Evolutionary conservation across 2,113 vertebrate genomes (phyloP).

Genomic region (Argyrosomus japonicus): DNA sequence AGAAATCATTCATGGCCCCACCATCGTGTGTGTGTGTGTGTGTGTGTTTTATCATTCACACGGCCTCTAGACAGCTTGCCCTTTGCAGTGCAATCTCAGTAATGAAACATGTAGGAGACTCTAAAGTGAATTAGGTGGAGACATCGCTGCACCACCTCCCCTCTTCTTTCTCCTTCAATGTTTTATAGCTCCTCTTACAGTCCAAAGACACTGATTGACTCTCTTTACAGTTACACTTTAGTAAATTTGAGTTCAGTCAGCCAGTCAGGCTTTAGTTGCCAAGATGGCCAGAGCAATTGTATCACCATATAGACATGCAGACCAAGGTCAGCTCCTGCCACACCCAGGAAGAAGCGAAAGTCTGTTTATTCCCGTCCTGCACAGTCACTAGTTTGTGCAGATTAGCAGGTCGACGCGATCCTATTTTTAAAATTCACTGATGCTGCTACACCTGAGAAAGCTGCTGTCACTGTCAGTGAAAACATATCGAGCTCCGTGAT

Average conservation of each 20-base stretch:
- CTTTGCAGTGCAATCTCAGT: conserved; percentile 70
- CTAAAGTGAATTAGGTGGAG: conserved; percentile 68
- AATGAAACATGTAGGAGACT: conserved; percentile 68
- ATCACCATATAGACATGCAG: conserved; percentile 13
- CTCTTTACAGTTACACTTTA: conserved; percentile 45
- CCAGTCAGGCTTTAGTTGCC: conserved; percentile 4
- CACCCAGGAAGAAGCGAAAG: conserved; percentile 1
- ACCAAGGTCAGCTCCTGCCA: conserved; percentile 36
- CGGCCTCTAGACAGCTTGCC: conserved; percentile 35
- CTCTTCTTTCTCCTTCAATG: conserved; percentile 32
- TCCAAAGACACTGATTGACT: conserved; percentile 52
- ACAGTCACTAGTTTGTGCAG: conserved; percentile 28
- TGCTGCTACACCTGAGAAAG: conserved; percentile 26
- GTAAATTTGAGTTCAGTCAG: conserved; percentile 43
- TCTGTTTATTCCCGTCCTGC: background rate
- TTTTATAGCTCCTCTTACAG: conserved; percentile 54
- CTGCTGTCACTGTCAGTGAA: conserved; percentile 38
- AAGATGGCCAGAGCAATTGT: conserved; percentile 16
- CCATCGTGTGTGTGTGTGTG: conserved; percentile 12
- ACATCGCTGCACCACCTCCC: conserved; percentile 19
- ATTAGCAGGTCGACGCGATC: conserved; percentile 24
- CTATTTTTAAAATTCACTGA: conserved; percentile 45
- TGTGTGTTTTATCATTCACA: conserved; percentile 40
- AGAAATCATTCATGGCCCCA: conserved; percentile 24
- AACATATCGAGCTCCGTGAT: conserved; percentile 25